Evolutionary conservation across 2,888 invertebrate genomes (phyloP).

Genomic region (Drosophila mercatorum): DNA sequence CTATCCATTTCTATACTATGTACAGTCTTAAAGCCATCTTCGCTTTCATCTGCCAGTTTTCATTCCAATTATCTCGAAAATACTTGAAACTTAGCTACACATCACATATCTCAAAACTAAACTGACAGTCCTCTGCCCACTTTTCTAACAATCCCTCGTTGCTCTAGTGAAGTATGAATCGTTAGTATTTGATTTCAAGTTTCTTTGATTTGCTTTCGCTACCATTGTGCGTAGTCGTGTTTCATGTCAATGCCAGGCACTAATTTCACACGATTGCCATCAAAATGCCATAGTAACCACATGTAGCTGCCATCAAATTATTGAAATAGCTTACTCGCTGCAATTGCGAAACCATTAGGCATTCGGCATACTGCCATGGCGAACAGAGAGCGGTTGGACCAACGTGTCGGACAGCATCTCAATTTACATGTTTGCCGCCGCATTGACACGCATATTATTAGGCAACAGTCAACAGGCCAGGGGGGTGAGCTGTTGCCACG

Average conservation of each 20-base stretch:
- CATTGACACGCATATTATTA: constrained; percentile 58
- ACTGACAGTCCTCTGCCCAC: not conserved
- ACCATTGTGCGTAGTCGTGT: constrained; percentile 14
- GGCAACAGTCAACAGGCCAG: constrained; percentile 22
- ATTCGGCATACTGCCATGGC: constrained; percentile 23
- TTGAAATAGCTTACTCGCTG: constrained; percentile 36
- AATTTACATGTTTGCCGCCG: constrained; percentile 52
- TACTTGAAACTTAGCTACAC: not conserved
- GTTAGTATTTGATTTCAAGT: constrained; percentile 2
- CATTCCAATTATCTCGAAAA: not conserved
- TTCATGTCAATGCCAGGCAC: constrained; percentile 15
- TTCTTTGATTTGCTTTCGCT: not conserved
- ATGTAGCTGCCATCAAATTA: constrained; percentile 17
- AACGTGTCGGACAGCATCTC: constrained; percentile 5
- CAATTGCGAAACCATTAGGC: constrained; percentile 31
- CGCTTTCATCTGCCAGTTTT: not conserved
- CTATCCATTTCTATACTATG: not conserved
- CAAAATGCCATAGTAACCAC: constrained; percentile 34
- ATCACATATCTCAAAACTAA: not conserved
- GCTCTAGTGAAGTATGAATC: constrained; percentile 5
- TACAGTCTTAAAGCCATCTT: not conserved
- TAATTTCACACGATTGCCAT: constrained; percentile 63
- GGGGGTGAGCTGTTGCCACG: not conserved
- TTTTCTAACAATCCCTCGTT: not conserved
- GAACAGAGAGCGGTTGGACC: constrained; percentile 3